Evolutionary conservation across 2,113 vertebrate species (phyloP), one percentile per base, ranked within the genome.

Genomic region (Thinocorus orbignyianus): DNA sequence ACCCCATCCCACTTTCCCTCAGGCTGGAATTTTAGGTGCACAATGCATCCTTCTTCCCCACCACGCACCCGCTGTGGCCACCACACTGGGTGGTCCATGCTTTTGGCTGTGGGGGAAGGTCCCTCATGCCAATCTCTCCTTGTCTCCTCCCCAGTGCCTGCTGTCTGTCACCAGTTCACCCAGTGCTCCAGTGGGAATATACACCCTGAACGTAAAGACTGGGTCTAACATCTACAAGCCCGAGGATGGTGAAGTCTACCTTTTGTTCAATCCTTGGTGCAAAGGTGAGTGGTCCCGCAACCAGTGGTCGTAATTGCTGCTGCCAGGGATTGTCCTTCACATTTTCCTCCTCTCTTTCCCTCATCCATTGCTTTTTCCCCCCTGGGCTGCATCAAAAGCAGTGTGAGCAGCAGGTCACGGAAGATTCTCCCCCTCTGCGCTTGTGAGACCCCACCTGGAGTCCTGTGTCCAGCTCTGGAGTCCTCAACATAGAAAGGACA

Each of bases 191-290:
- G 92, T 98, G 90, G 98, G 98, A 81, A 97, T 72, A 86, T 98
- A 98, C 79, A 49, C 8, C 6, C 54, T 98, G 76, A 41, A 42
- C 0, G 85, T 98, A 81, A 97, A 97, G 91, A 93, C 85, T 12
- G 93, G 76, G 11, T 15, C 39, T 17, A 65, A 80, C 18, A 13
- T 61, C 25, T 97, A 97, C 54, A 70, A 60, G 17, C 77, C 93
- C 1, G 68, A 91, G 31, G 48, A 94, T 0, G 37, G 62, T 11
- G 9, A 61, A 5, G 5, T 98, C 88, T 98, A 97, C 49, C 33
- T 98, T 26, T 62, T 98, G 73, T 98, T 98, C 97, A 98, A 98
- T 46, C 97, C 98, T 18, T 98, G 98, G 98, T 98, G 98, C 6
- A 5, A 97, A 98, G 97, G 97, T 98, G 54, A 71, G 86, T 60